phyloP scores from a whole-genome alignment of 2,797 vertebrate species.

The Tiaroga cobitis region DNA sequence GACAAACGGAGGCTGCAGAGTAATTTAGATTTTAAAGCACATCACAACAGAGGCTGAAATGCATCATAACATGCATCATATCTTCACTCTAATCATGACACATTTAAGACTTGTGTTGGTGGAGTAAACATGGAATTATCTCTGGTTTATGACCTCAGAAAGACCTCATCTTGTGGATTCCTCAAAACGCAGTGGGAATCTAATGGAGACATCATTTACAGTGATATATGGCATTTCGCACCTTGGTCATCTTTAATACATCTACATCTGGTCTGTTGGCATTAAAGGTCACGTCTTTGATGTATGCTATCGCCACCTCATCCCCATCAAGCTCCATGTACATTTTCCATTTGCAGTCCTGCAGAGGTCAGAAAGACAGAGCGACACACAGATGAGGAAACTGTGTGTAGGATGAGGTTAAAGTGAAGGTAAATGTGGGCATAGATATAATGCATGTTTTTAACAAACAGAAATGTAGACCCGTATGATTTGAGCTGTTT shows the following conservation, averaged over 20 bases:
- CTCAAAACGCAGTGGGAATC: constrained; percentile 1
- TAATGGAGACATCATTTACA: constrained; percentile 7
- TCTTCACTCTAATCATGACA: background rate
- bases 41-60: background rate
- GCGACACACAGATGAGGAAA: constrained; percentile 52
- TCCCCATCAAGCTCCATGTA: constrained; percentile 98
- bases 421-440: background rate
- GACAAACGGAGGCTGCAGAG: constrained; percentile 92
- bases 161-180: background rate
- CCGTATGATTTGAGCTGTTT: background rate
- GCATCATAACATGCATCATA: background rate
- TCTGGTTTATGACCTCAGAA: constrained; percentile 10
- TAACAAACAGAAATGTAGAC: constrained; percentile 2
- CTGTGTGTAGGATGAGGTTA: constrained; percentile 32
- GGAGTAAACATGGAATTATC: background rate
- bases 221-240: constrained; percentile 59
- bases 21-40: constrained; percentile 37
- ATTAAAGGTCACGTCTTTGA: constrained; percentile 96
- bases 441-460: background rate
- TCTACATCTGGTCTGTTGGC: constrained; percentile 87
- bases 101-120: background rate
- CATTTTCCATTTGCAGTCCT: constrained; percentile 99
- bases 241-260: constrained; percentile 93
- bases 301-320: constrained; percentile 94
- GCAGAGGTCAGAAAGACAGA: constrained; percentile 65